Conservation (phyloP, 2,888 invertebrate species). For the Drosophila acutilabella region DNA sequence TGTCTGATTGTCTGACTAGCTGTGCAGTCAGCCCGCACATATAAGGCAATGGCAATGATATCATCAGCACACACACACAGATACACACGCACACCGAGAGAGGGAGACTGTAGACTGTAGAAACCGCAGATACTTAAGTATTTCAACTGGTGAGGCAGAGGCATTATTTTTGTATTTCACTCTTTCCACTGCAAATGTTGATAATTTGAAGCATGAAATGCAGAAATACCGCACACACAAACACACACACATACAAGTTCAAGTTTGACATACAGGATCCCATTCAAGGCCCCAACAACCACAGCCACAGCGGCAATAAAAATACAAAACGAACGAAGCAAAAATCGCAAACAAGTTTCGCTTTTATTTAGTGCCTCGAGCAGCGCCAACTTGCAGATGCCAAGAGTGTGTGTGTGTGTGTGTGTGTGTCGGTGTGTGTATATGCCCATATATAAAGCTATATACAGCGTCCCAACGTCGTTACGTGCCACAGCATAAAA, state of each 20-base stretch:
- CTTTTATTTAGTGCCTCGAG: conserved; percentile 77
- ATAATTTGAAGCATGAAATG: conserved; percentile 72
- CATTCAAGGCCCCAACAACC: conserved; percentile 78
- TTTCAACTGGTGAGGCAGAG: conserved; percentile 53
- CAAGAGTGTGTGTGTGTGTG: conserved; percentile 28
- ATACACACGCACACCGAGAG: conserved; percentile 23
- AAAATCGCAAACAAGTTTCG: conserved; percentile 74
- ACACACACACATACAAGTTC: conserved; percentile 59
- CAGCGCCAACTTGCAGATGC: conserved; percentile 76
- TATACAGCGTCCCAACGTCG: conserved; percentile 53
- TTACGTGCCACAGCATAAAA: conserved; percentile 79
- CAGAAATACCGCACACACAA: conserved; percentile 60
- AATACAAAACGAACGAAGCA: conserved; percentile 30
- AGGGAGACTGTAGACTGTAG: conserved; percentile 12
- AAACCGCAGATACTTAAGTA: conserved; percentile 64
- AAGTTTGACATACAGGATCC: conserved; percentile 79
- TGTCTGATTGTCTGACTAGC: conserved; percentile 47
- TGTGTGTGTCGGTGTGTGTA: conserved; percentile 28
- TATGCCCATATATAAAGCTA: conserved; percentile 43
- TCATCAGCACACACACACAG: conserved; percentile 64
- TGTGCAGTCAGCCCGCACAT: conserved; percentile 56
- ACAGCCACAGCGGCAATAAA: conserved; percentile 19
- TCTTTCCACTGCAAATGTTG: conserved; percentile 66
- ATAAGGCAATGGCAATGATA: conserved; percentile 68
- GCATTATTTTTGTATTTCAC: conserved; percentile 55